A percentile compares a stretch with the other conserved stretches of the same genome.
phyloP scores from a whole-genome alignment of 2,888 invertebrate species.

The Actias luna region DNA sequence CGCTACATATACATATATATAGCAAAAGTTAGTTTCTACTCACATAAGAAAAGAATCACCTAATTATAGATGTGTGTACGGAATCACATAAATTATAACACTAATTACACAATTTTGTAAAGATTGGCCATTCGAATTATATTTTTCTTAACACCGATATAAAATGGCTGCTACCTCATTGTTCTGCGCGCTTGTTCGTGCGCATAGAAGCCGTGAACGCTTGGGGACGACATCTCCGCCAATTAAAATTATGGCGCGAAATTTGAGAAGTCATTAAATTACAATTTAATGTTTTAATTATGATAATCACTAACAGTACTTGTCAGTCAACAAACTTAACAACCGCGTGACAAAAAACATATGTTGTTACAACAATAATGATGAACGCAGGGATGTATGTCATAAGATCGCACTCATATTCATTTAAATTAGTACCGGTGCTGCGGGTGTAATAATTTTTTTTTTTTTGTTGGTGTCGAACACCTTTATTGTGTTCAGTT shows the following conservation, averaged over 20 bases:
- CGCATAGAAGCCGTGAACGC: slow-evolving; percentile 83
- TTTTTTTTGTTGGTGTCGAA: slow-evolving; percentile 63
- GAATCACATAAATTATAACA: slow-evolving; percentile 81
- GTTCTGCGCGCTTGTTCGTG: slow-evolving; percentile 83
- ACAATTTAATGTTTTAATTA: slow-evolving; percentile 53
- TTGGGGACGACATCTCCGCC: slow-evolving; percentile 81
- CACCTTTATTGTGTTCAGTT: slow-evolving; percentile 68
- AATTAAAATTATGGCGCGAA: slow-evolving; percentile 82
- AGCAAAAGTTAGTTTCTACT: slow-evolving; percentile 73
- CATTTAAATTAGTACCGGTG: slow-evolving; percentile 37
- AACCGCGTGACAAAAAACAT: slow-evolving; percentile 57
- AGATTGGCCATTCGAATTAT: slow-evolving; percentile 83
- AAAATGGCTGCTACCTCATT: slow-evolving; percentile 83
- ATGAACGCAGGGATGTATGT: slow-evolving; percentile 58
- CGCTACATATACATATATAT: slow-evolving; percentile 56
- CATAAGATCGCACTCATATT: slow-evolving; percentile 43
- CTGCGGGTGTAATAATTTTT: slow-evolving; percentile 41
- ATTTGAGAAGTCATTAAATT: slow-evolving; percentile 74
- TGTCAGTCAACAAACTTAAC: slow-evolving; percentile 43
- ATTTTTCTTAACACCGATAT: slow-evolving; percentile 82
- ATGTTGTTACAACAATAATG: slow-evolving; percentile 54
- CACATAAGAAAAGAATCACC: slow-evolving; percentile 76
- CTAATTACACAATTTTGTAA: slow-evolving; percentile 81
- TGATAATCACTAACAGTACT: slow-evolving; percentile 35
- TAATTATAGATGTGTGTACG: slow-evolving; percentile 72